Evolutionary conservation across 2,113 vertebrate species (phyloP), one percentile per base, ranked within the genome.

Genomic region (Maccullochella peelii): DNA sequence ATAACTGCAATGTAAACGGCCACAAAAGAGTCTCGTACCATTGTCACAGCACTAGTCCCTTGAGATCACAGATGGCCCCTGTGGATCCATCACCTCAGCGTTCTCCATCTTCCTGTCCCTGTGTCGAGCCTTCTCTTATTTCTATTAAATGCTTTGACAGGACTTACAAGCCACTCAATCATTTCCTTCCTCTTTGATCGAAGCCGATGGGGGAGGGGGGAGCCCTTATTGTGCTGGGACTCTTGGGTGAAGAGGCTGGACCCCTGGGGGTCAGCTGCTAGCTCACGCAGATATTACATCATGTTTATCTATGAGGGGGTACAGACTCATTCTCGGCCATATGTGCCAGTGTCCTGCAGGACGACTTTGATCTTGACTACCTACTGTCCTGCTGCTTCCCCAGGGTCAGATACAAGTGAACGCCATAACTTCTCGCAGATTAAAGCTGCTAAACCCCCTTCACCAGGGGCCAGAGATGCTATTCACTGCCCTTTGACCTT

Each of bases 311-410:
- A 14, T 71, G 63, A 33, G 67, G 77, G 36, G 58, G 61, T 25
- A 5, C 58, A 12, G 36, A 11, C 73, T 75, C 62, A 20, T 79
- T 79, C 67, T 23, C 3, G 16, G 58, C 74, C 86, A 85, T 18
- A 75, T 55, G 89, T 76, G 58, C 82, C 58, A 47, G 40, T 36
- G 71, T 85, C 89, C 79, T 67, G 62, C 47, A 67, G 27, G 81
- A 83, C 0, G 68, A 63, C 92, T 92, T 94, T 92, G 85, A 92
- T 91, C 79, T 75, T 83, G 73, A 84, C 86, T 59, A 79, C 70
- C 75, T 76, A 7, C 85, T 14, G 40, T 59, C 82, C 76, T 36
- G 33, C 74, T 57, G 59, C 70, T 33, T 76, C 86, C 73, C 84
- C 61, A 20, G 82, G 89, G 89, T 87, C 83, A 72, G 8, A 83